Base-by-base conservation (phyloP, 2,113 vertebrate species). In the Triplophysa tibetana region DNA sequence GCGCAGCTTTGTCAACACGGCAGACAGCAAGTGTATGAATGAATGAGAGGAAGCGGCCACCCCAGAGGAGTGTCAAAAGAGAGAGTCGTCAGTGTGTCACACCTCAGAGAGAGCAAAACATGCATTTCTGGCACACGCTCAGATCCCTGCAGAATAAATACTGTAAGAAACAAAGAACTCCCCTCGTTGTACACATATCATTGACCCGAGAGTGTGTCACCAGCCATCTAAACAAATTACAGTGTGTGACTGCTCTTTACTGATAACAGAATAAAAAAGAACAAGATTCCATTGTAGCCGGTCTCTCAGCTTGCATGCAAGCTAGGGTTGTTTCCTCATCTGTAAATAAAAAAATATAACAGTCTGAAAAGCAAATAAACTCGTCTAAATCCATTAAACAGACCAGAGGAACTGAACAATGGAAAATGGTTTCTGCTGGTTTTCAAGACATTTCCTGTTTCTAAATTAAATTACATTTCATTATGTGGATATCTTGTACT, bases 81-180 rank as follows among this genome's bases (percentile, higher is more conserved):
- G 77, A 67, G 41, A 74, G 56, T 62, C 26, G 70, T 69, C 82
- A 80, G 33, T 65, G 70, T 80, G 70, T 80, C 68, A 80, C 43
- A 29, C 41, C 65, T 19, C 77, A 54, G 70, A 61, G 43, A 23
- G 9, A 68, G 76, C 23, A 50, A 29, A 60, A 50, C 73, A 19
- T 38, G 45, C 17, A 19, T 16, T 50, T 50, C 62, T 43, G 7
- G 61, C 75, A 74, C 45, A 9, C 33, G 17, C 48, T 72, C 56
- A 21, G 12, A 61, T 82, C 24, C 50, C 26, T 45, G 33, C 41
- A 52, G 41, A 48, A 62, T 61, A 45, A 52, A 70, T 70, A 75
- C 19, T 24, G 66, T 45, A 58, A 33, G 38, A 74, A 38, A 78
- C 50, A 75, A 43, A 75, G 56, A 17, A 56, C 60, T 58, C 61